Conservation (phyloP, 2,797 vertebrate genomes). For the Micromesistius poutassou region DNA sequence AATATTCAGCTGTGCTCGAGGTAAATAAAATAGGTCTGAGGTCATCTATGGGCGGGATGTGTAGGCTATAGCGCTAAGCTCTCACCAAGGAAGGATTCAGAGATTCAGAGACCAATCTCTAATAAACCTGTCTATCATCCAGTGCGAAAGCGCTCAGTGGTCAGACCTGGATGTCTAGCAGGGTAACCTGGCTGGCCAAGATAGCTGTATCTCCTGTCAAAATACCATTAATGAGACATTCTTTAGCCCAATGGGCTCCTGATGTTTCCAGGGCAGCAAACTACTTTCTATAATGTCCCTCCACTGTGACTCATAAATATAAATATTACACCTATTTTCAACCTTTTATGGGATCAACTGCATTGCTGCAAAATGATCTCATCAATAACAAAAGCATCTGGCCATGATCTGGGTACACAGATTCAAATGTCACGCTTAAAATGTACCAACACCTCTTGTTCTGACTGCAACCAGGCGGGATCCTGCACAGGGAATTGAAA, state of each 20-base stretch:
- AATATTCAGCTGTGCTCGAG: constrained; percentile 7
- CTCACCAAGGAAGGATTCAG: constrained; percentile 33
- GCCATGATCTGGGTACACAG: not conserved
- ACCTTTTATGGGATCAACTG: not conserved
- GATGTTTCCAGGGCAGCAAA: constrained; percentile 25
- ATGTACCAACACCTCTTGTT: not conserved
- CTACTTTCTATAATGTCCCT: constrained; percentile 15
- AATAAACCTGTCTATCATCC: constrained; percentile 49
- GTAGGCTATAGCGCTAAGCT: constrained; percentile 24
- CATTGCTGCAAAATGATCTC: not conserved
- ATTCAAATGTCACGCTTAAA: not conserved
- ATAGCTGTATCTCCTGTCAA: constrained; percentile 53
- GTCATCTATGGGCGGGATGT: constrained; percentile 21
- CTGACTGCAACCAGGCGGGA: not conserved
- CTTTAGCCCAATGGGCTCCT: constrained; percentile 33
- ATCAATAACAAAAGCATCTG: not conserved
- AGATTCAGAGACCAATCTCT: constrained; percentile 46
- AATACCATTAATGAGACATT: constrained; percentile 42
- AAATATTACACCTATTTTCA: not conserved
- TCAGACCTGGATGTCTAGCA: constrained; percentile 59
- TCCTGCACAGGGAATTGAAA: not conserved
- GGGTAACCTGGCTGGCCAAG: constrained; percentile 45
- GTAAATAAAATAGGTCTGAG: constrained; percentile 10
- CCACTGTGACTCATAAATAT: constrained; percentile 10
- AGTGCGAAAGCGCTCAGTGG: constrained; percentile 49